These are phyloP conservation scores for Chelon labrosus DNA, from an alignment of 2,797 vertebrate genomes.

Conservation along the genomic window DNA sequence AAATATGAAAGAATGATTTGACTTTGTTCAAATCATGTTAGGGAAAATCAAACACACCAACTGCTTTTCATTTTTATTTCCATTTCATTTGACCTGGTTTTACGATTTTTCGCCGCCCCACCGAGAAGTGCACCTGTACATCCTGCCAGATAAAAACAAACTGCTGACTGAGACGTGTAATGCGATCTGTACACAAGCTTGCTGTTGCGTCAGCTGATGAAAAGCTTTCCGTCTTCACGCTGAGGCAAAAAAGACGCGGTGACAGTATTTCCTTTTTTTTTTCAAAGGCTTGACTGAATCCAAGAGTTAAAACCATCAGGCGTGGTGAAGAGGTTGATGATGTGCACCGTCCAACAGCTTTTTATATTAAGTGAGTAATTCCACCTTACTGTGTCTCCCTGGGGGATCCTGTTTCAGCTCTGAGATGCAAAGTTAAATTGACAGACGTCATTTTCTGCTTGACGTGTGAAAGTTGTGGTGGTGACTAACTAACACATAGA, in stretches of 20 bases:
- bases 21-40: conserved; percentile 14
- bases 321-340: conserved; percentile 32
- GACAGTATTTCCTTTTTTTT: conserved; percentile 59
- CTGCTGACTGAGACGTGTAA: conserved; percentile 34
- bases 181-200: conserved; percentile 44
- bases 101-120: conserved; percentile 16
- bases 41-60: conserved; percentile 37
- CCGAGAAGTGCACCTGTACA: conserved; percentile 45
- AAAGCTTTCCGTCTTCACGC: conserved; percentile 31
- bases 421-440: conserved; percentile 49
- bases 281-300: conserved; percentile 51
- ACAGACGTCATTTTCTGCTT: conserved; percentile 60
- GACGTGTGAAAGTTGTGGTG: conserved; percentile 52
- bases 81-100: conserved; percentile 52
- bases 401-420: conserved; percentile 33
- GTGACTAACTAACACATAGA: conserved; percentile 38
- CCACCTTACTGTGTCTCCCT: conserved; percentile 15
- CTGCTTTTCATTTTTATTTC: conserved; percentile 20
- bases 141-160: conserved; percentile 36
- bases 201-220: conserved; percentile 30
- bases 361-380: conserved; percentile 42
- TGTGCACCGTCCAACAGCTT: conserved; percentile 41
- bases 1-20: neutral
- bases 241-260: conserved; percentile 5
- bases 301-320: conserved; percentile 53